Evolutionary conservation across 1,140 invertebrate genomes (phyloP).

Genomic region (Dendrolimus punctatus): DNA sequence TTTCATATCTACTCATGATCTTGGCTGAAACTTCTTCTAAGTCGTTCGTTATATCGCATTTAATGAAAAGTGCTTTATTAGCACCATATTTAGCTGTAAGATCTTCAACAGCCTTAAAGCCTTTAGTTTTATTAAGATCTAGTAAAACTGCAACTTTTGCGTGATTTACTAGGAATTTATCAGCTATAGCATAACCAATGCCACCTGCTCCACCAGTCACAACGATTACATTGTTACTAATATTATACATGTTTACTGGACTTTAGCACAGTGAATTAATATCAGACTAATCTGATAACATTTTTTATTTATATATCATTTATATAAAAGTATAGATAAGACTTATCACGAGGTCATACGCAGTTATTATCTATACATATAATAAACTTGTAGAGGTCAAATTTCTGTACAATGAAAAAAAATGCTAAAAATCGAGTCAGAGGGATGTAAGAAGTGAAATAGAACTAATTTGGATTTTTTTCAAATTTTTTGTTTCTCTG

Average conservation of each 20-base stretch:
- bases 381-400: no score
- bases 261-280: no score
- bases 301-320: no score
- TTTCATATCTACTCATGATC: conserved; percentile 51
- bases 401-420: no score
- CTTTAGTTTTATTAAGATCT: conserved; percentile 41
- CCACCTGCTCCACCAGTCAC: conserved; percentile 37
- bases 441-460: no score
- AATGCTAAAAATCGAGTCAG: no score
- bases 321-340: no score
- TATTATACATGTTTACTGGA: background rate
- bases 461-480: no score
- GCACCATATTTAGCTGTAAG: conserved; percentile 63
- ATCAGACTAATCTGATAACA: no score
- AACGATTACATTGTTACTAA: conserved; percentile 34
- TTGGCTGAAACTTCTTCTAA: conserved; percentile 52
- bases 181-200: conserved; percentile 34
- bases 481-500: no score
- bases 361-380: no score
- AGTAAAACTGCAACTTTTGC: conserved; percentile 41
- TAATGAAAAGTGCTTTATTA: conserved; percentile 57
- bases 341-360: no score
- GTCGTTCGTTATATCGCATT: conserved; percentile 67
- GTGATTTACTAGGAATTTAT: conserved; percentile 28
- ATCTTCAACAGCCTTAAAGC: conserved; percentile 33